Evolutionary conservation across 2,888 invertebrate species (phyloP).

Genomic region (Ennomos erosarius): DNA sequence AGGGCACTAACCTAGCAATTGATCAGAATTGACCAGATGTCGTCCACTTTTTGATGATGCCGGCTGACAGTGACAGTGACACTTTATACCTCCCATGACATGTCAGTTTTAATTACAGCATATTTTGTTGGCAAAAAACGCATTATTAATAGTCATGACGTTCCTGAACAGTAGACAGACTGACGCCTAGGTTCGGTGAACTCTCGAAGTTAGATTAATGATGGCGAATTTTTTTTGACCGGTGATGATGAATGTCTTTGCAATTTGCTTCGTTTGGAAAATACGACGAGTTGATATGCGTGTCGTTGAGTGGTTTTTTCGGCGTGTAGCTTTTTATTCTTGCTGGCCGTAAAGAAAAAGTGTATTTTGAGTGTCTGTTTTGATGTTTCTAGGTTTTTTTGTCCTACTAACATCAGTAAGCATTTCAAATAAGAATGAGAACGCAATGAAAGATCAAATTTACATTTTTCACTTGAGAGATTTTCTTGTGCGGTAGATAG

Average conservation of each 20-base stretch:
- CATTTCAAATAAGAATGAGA: no score
- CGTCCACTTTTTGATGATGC: conserved; percentile 45
- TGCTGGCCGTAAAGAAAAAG: no score
- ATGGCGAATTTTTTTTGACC: conserved; percentile 28
- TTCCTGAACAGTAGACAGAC: conserved; percentile 43
- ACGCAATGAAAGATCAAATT: no score
- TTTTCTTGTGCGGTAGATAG: no score
- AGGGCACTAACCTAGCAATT: conserved; percentile 58
- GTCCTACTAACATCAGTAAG: no score
- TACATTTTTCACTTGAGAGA: no score
- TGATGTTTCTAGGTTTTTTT: no score
- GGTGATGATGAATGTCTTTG: conserved; percentile 27
- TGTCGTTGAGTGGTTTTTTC: conserved; percentile 4
- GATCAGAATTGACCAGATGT: conserved; percentile 45
- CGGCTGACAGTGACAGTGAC: conserved; percentile 29
- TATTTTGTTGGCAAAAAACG: conserved; percentile 49
- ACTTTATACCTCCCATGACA: conserved; percentile 42
- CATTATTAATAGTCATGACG: conserved; percentile 46
- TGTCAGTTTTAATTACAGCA: conserved; percentile 52
- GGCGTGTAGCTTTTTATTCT: not conserved
- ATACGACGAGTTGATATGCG: conserved; percentile 15
- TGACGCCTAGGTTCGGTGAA: conserved; percentile 48
- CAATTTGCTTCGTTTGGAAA: conserved; percentile 19
- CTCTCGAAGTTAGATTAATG: conserved; percentile 38
- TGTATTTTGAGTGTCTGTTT: no score